A percentile compares a stretch with the other conserved stretches of the same genome.
Conservation (phyloP, 2,888 invertebrate species). For the Hypercompe scribonia region DNA sequence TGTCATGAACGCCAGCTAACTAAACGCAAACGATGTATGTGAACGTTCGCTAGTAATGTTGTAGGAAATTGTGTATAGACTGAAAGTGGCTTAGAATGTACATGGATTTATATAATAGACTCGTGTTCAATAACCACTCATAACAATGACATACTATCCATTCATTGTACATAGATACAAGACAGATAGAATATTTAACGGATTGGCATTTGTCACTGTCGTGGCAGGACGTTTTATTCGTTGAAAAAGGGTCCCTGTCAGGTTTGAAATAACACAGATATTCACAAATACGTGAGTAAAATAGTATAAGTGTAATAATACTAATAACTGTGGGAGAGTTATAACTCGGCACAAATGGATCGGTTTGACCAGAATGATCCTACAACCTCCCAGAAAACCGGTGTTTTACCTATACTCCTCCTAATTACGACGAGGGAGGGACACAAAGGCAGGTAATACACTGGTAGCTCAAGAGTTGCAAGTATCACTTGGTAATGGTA, state of each 20-base stretch:
- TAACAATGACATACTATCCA: not conserved
- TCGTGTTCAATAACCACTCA: conserved; percentile 9
- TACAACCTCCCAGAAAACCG: too few relatives aligned
- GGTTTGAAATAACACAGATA: not conserved
- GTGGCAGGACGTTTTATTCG: not conserved
- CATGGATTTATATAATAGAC: conserved; percentile 6
- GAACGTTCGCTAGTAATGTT: not conserved
- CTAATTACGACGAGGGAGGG: too few relatives aligned
- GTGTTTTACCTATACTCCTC: too few relatives aligned
- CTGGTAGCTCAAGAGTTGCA: too few relatives aligned
- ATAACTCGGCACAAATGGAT: too few relatives aligned
- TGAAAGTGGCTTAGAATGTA: not conserved
- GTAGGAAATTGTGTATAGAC: not conserved
- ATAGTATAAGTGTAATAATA: not conserved
- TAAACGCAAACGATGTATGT: not conserved
- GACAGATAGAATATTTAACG: not conserved
- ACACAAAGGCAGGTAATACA: too few relatives aligned
- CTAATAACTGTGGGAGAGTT: too few relatives aligned
- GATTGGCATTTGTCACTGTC: not conserved
- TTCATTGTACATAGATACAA: not conserved
- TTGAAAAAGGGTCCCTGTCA: not conserved
- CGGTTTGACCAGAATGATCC: too few relatives aligned
- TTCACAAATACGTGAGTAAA: not conserved
- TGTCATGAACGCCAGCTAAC: not conserved
- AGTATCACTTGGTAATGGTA: too few relatives aligned